A percentile compares a stretch with the other conserved stretches of the same genome.
Evolutionary conservation across 2,113 vertebrate species (phyloP).

Genomic region (Alligator mississippiensis): DNA sequence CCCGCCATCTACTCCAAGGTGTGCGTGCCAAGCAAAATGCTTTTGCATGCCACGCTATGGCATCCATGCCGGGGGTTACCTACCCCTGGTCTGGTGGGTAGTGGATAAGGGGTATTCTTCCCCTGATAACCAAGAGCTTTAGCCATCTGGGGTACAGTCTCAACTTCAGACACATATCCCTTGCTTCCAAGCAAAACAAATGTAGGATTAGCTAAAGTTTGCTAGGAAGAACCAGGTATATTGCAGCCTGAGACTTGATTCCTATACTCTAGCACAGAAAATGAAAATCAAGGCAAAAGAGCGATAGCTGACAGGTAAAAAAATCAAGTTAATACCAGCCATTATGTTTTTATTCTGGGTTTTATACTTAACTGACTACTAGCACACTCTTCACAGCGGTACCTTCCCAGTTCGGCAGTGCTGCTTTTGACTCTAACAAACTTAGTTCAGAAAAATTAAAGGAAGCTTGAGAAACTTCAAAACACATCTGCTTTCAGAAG

Average conservation of each 20-base stretch:
- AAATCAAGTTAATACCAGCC: neutral
- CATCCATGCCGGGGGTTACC: too few species aligned
- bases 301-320: neutral
- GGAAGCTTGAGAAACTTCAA: neutral
- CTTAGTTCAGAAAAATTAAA: conserved; percentile 9
- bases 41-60: too few species aligned
- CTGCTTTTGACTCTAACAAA: conserved; percentile 27
- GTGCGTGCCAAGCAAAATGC: too few species aligned
- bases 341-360: neutral
- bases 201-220: neutral
- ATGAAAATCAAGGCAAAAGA: neutral
- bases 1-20: too few species aligned
- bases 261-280: neutral
- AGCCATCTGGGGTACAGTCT: neutral
- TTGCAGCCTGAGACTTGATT: neutral
- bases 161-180: neutral
- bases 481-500: neutral
- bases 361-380: neutral
- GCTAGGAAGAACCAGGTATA: neutral
- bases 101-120: neutral
- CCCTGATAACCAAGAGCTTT: neutral
- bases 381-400: neutral
- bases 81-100: neutral
- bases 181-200: neutral
- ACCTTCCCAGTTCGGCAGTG: neutral